phyloP scores from a whole-genome alignment of 2,797 vertebrate species.

The Bovichtus diacanthus region DNA sequence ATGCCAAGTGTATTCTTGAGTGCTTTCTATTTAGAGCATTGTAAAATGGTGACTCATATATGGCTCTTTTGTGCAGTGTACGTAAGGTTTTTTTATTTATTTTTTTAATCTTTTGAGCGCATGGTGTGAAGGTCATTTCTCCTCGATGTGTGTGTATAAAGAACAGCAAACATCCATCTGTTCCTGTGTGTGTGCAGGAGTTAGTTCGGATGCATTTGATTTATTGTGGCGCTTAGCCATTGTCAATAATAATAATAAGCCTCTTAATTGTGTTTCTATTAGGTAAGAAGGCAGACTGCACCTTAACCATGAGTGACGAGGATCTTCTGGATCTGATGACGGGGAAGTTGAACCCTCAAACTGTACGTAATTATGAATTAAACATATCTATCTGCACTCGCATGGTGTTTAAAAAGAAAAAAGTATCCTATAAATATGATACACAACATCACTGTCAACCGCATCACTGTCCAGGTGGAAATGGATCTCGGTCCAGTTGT shows the following conservation, averaged over 20 bases:
- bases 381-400: background rate
- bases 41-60: background rate
- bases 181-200: background rate
- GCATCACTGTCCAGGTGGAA: background rate
- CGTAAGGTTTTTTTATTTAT: background rate
- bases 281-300: slow-evolving; percentile 93
- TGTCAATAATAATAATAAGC: background rate
- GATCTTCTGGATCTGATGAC: slow-evolving; percentile 94
- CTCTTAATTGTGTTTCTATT: background rate
- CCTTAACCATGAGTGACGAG: slow-evolving; percentile 89
- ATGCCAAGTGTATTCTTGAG: background rate
- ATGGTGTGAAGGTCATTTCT: background rate
- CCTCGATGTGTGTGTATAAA: background rate
- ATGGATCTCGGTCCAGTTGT: background rate
- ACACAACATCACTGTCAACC: background rate
- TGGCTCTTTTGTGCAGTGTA: background rate
- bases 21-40: background rate
- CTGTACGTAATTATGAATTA: slow-evolving; percentile 74
- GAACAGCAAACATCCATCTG: background rate
- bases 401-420: no score
- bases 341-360: slow-evolving; percentile 93
- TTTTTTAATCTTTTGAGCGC: background rate
- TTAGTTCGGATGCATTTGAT: background rate
- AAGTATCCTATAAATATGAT: background rate
- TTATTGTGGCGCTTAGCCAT: background rate